A percentile compares a stretch with the other conserved stretches of the same genome.
These are phyloP conservation scores for Nymphalis c-album DNA, from an alignment of 2,888 invertebrate genomes.

Conservation along the genomic window DNA sequence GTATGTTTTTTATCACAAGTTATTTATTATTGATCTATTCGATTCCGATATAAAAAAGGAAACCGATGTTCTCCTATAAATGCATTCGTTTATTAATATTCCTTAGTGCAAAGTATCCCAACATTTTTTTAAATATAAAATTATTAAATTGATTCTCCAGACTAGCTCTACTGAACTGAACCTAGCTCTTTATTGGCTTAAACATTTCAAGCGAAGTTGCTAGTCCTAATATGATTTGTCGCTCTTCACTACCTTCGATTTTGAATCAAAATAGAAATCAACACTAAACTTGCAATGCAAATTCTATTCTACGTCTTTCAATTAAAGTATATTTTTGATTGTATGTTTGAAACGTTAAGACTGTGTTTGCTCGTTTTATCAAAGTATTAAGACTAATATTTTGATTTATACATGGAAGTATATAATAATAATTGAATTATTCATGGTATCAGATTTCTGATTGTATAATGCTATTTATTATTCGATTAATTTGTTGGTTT, in stretches of 20 bases:
- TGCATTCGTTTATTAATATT: too few relatives aligned
- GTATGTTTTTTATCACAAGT: too few relatives aligned
- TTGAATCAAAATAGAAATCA: constrained; percentile 34
- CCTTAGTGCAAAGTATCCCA: too few relatives aligned
- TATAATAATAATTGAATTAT: neutral
- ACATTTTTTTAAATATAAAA: neutral
- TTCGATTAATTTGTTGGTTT: too few relatives aligned
- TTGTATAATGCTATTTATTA: neutral
- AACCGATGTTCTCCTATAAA: too few relatives aligned
- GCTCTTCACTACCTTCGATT: constrained; percentile 34
- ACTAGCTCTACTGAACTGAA: too few relatives aligned
- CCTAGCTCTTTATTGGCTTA: constrained; percentile 20
- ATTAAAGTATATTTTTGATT: constrained; percentile 10
- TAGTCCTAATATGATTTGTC: constrained; percentile 37
- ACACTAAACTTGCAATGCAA: constrained; percentile 22
- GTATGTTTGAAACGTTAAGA: neutral
- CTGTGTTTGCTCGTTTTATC: neutral
- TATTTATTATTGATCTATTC: too few relatives aligned
- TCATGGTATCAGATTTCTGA: neutral
- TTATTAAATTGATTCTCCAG: neutral
- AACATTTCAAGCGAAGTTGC: constrained; percentile 15
- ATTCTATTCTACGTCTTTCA: constrained; percentile 12
- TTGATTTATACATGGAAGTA: constrained; percentile 3
- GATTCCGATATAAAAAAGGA: too few relatives aligned
- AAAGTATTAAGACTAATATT: constrained; percentile 11